phyloP scores from a whole-genome alignment of 1,140 invertebrate species.

The Drosophila kanapiae region DNA sequence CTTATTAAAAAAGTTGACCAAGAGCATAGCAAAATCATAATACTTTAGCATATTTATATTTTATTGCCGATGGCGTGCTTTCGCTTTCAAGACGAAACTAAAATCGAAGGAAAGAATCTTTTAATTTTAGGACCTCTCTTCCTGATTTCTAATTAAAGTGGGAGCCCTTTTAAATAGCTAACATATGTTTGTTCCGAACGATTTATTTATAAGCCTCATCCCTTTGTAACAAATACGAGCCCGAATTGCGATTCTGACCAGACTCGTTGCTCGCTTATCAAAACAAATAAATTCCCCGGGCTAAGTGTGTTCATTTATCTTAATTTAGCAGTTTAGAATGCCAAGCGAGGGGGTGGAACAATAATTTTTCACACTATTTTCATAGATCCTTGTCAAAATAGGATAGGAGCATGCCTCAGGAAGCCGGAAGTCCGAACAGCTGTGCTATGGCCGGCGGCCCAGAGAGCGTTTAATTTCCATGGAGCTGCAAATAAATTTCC shows the following conservation, averaged over 20 bases:
- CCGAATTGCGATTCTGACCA: slow-evolving; percentile 17
- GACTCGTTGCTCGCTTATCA: slow-evolving; percentile 39
- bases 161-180: neutral
- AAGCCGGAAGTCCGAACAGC: slow-evolving; percentile 57
- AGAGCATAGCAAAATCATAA: slow-evolving; percentile 29
- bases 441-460: slow-evolving; percentile 36
- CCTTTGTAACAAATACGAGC: slow-evolving; percentile 1
- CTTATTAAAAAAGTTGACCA: slow-evolving; percentile 48
- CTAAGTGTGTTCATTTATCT: slow-evolving; percentile 70
- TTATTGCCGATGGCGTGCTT: neutral
- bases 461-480: slow-evolving; percentile 71
- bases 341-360: slow-evolving; percentile 9
- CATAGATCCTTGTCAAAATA: slow-evolving; percentile 51
- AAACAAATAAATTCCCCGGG: slow-evolving; percentile 72
- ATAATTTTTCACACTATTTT: slow-evolving; percentile 76
- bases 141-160: slow-evolving; percentile 10
- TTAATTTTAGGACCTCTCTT: too few species aligned
- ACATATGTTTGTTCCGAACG: neutral
- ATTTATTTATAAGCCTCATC: slow-evolving; percentile 16
- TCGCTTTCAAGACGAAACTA: neutral
- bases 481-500: slow-evolving; percentile 68
- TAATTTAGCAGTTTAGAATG: slow-evolving; percentile 62
- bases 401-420: slow-evolving; percentile 27
- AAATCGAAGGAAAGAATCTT: neutral
- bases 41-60: slow-evolving; percentile 13